A percentile compares a stretch with the other conserved stretches of the same genome.
Conservation (phyloP, 2,888 invertebrate genomes). For the Ferrisia virgata region DNA sequence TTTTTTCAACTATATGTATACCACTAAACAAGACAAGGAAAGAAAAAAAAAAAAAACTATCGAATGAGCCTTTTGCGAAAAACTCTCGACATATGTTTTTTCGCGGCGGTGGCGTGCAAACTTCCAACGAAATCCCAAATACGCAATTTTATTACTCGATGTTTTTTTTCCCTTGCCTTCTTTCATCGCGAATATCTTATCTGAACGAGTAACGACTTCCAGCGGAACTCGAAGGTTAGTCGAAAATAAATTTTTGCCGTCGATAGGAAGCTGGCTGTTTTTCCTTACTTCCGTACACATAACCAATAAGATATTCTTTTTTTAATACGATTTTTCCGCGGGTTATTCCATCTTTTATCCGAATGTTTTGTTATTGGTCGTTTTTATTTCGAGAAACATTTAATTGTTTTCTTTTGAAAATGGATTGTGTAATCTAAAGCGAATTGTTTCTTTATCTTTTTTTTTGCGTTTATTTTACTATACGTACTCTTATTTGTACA, state of each 20-base stretch:
- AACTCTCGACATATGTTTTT: not conserved
- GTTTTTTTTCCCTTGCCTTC: not conserved
- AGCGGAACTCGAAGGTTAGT: conserved; percentile 20
- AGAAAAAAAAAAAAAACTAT: not conserved
- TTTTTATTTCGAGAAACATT: conserved; percentile 5
- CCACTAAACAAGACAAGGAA: too few species aligned
- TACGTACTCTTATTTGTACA: conserved; percentile 23
- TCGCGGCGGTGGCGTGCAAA: not conserved
- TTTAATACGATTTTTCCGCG: conserved; percentile 17
- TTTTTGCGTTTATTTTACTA: not conserved
- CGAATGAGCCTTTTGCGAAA: not conserved
- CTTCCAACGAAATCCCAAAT: not conserved
- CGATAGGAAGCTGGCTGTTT: not conserved
- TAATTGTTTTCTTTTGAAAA: conserved; percentile 33
- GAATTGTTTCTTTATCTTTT: conserved; percentile 15
- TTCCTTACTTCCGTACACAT: not conserved
- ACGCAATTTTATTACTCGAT: not conserved
- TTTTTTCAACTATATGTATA: not conserved
- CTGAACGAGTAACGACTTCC: not conserved
- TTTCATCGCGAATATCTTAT: conserved; percentile 14
- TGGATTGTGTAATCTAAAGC: conserved; percentile 25
- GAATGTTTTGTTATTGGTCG: conserved; percentile 17
- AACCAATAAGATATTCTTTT: conserved; percentile 26
- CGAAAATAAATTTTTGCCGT: not conserved
- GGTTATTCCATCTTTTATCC: conserved; percentile 21